Conservation (phyloP, 2,888 invertebrate genomes). For the Hoplodrina blanda region DNA sequence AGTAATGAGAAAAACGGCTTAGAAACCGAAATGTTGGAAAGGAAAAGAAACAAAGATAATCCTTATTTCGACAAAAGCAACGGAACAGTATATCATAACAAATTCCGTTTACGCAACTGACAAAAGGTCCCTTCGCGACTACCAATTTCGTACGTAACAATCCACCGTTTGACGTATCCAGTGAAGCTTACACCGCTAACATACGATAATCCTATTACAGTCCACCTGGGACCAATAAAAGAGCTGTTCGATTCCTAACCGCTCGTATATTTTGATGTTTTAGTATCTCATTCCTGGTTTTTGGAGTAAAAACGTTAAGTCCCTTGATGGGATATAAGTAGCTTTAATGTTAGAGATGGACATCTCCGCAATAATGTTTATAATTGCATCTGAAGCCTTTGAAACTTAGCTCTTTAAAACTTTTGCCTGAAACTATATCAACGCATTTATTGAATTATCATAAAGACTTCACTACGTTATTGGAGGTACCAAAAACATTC, state of each 20-base stretch:
- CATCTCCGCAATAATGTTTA: neutral
- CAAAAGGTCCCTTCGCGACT: conserved; percentile 43
- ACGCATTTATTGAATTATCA: neutral
- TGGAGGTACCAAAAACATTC: neutral
- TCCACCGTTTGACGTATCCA: conserved; percentile 47
- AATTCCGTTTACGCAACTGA: conserved; percentile 55
- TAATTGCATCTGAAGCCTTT: neutral
- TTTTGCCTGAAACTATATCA: neutral
- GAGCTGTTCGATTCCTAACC: conserved; percentile 51
- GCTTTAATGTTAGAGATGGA: neutral
- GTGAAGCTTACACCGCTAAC: conserved; percentile 41
- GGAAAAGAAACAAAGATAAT: conserved; percentile 16
- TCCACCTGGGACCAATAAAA: conserved; percentile 70
- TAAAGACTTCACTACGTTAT: neutral
- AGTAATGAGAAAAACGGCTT: conserved; percentile 21
- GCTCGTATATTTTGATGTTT: conserved; percentile 53
- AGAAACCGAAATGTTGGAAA: neutral
- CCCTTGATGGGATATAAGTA: conserved; percentile 1
- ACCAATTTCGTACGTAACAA: conserved; percentile 48
- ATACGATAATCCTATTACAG: conserved; percentile 70
- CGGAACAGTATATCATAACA: conserved; percentile 20
- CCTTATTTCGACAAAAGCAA: conserved; percentile 14
- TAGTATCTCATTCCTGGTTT: conserved; percentile 41
- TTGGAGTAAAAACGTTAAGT: conserved; percentile 19
- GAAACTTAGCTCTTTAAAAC: no score